Conservation (phyloP, 1,140 invertebrate species). For the Plectrocnemia conspersa region DNA sequence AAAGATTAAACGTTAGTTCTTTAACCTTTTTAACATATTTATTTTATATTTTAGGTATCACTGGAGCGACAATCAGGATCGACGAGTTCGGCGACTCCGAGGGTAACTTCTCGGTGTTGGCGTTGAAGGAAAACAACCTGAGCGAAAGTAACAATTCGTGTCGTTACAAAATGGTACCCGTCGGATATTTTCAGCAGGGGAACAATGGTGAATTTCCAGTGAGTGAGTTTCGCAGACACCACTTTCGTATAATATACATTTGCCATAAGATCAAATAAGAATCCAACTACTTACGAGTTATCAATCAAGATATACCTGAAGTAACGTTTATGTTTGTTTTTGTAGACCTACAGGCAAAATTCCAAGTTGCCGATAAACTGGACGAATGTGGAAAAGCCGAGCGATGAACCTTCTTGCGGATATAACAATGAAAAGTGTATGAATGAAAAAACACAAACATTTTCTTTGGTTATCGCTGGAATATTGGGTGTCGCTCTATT, state of each 20-base stretch:
- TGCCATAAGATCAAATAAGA: too few species aligned
- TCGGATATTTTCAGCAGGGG: conserved; percentile 73
- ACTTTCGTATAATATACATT: too few species aligned
- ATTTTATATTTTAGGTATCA: conserved; percentile 66
- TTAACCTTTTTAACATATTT: not conserved
- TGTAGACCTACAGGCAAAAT: conserved; percentile 63
- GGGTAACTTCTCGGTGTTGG: conserved; percentile 92
- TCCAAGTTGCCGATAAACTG: conserved; percentile 68
- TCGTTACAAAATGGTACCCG: conserved; percentile 70
- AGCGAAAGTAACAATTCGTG: conserved; percentile 59
- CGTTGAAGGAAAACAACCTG: conserved; percentile 56
- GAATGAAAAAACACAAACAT: conserved; percentile 70
- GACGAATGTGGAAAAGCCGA: conserved; percentile 77
- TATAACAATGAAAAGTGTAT: conserved; percentile 80
- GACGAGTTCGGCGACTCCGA: conserved; percentile 92
- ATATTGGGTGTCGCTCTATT: conserved; percentile 73
- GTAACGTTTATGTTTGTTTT: conserved; percentile 29
- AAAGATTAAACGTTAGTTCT: too few species aligned
- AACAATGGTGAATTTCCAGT: conserved; percentile 57
- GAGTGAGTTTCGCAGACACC: conserved; percentile 56
- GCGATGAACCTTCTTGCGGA: conserved; percentile 90
- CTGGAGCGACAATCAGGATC: conserved; percentile 83
- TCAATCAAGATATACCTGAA: not conserved
- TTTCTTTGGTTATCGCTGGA: conserved; percentile 69
- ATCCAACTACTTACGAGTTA: too few species aligned